Conservation (phyloP, 2,113 vertebrate species). For the Agapornis roseicollis region DNA sequence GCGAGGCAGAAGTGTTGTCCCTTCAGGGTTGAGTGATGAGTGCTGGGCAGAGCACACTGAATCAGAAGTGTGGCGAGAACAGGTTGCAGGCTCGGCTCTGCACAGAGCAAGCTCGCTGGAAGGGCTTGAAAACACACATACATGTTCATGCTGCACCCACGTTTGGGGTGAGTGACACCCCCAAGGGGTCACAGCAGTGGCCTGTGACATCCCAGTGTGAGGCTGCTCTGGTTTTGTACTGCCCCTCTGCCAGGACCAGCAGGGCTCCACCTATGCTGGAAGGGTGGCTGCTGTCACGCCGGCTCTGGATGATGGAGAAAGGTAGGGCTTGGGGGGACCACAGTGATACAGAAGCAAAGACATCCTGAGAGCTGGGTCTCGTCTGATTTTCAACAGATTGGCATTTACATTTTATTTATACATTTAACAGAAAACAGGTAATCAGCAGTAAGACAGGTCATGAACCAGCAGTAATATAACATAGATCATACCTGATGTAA, state of each 20-base stretch:
- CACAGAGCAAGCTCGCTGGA: background rate
- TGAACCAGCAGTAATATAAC: background rate
- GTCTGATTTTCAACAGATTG: background rate
- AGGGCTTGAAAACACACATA: background rate
- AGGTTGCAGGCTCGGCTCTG: background rate
- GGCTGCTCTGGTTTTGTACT: background rate
- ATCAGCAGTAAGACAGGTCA: background rate
- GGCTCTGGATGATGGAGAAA: background rate
- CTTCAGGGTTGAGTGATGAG: background rate
- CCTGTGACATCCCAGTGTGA: background rate
- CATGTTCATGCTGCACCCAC: rapidly evolving
- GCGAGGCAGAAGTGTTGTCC: background rate
- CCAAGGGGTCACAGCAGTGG: background rate
- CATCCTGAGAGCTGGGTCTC: background rate
- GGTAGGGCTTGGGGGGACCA: background rate
- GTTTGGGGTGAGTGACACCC: background rate
- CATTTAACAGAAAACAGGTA: conserved; percentile 43
- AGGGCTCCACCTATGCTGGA: background rate
- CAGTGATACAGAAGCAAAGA: background rate
- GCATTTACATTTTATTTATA: conserved; percentile 50
- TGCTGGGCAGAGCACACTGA: background rate
- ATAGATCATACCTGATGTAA: background rate
- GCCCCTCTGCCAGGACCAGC: background rate
- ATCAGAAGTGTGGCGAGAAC: background rate
- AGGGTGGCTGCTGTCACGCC: background rate